phyloP scores from a whole-genome alignment of 2,888 invertebrate genomes.

The Steinernema carpocapsae region DNA sequence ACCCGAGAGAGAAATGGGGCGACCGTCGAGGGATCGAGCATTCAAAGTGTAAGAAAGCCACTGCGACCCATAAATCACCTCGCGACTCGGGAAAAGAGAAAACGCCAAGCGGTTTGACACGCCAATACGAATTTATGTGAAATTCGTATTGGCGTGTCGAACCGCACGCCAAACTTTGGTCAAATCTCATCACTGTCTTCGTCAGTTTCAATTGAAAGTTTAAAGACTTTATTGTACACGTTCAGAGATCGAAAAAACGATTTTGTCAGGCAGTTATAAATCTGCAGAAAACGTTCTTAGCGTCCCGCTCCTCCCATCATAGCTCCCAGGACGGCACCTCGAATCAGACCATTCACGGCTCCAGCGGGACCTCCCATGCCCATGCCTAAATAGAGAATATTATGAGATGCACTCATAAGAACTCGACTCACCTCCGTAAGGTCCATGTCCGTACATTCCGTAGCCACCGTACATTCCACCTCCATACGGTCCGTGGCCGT shows the following conservation, averaged over 20 bases:
- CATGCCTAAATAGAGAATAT: conserved; percentile 23
- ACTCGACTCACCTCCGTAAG: conserved; percentile 17
- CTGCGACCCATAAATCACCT: too few species aligned
- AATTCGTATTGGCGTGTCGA: too few species aligned
- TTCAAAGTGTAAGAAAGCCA: too few species aligned
- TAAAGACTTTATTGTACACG: background rate
- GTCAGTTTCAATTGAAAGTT: background rate
- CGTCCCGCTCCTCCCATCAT: background rate
- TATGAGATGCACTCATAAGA: background rate
- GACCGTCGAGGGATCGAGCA: too few species aligned
- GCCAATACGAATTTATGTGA: too few species aligned
- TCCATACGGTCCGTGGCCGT: conserved; percentile 21
- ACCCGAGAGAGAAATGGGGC: too few species aligned
- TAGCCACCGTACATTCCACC: too few species aligned
- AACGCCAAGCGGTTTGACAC: too few species aligned
- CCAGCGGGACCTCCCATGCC: background rate
- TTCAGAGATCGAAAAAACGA: conserved; percentile 11
- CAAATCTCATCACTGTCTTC: too few species aligned
- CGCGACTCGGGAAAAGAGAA: too few species aligned
- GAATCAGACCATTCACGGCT: background rate
- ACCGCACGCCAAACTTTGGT: too few species aligned
- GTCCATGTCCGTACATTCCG: conserved; percentile 10
- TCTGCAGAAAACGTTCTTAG: too few species aligned
- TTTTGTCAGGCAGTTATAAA: background rate
- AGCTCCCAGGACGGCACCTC: background rate